phyloP scores from a whole-genome alignment of 2,888 invertebrate genomes.

The Netelia inedita region DNA sequence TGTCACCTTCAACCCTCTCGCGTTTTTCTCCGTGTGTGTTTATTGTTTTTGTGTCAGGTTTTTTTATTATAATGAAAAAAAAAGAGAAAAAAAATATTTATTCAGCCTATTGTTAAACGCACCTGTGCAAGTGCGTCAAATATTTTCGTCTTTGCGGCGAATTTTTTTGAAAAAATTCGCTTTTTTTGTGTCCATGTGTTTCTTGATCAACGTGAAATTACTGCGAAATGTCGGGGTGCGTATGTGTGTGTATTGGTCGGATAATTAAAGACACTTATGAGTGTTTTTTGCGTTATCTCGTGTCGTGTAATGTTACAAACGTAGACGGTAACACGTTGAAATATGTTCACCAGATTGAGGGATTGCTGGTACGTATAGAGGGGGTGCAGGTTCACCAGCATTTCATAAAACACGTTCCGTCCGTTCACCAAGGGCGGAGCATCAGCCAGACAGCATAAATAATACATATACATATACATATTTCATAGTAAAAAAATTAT shows the following conservation, averaged over 20 bases:
- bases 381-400: slow-evolving; percentile 67
- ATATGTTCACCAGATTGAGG: slow-evolving; percentile 43
- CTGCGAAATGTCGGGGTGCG: slow-evolving; percentile 45
- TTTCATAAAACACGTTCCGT: slow-evolving; percentile 44
- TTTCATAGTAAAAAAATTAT: slow-evolving; percentile 33
- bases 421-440: slow-evolving; percentile 71
- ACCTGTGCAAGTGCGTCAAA: slow-evolving; percentile 38
- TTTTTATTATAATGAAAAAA: too few species aligned
- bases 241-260: slow-evolving; percentile 23
- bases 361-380: slow-evolving; percentile 55
- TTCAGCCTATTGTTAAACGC: slow-evolving; percentile 38
- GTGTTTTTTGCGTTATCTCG: slow-evolving; percentile 35
- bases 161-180: slow-evolving; percentile 50
- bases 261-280: slow-evolving; percentile 22
- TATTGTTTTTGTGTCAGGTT: slow-evolving; percentile 17
- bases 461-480: slow-evolving; percentile 37
- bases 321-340: too few species aligned
- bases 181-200: background rate
- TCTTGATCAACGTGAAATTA: background rate
- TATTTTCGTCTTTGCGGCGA: slow-evolving; percentile 29
- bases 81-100: slow-evolving; percentile 6
- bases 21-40: slow-evolving; percentile 15
- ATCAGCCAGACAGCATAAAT: slow-evolving; percentile 70
- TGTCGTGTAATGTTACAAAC: slow-evolving; percentile 42
- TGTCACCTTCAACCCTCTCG: slow-evolving; percentile 21